phyloP scores from a whole-genome alignment of 2,888 invertebrate species.

The Parasteatoda lunata region DNA sequence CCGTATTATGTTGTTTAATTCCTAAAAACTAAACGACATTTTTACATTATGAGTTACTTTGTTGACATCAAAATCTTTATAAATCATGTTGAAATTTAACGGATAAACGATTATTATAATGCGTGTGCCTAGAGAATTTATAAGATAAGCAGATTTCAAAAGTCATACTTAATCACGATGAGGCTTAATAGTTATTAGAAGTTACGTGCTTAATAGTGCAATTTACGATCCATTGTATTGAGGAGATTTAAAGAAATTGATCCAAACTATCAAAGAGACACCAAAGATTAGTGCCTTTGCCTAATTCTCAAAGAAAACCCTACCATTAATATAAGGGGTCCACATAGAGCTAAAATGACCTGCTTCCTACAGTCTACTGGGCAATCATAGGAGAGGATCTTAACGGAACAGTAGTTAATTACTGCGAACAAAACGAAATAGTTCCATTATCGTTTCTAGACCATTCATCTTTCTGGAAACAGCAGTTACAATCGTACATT shows the following conservation, averaged over 20 bases:
- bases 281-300: not conserved
- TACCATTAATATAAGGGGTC: not conserved
- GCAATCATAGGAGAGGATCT: conserved; percentile 2
- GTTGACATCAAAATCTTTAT: too few relatives aligned
- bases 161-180: too few relatives aligned
- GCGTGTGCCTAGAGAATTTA: too few relatives aligned
- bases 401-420: conserved; percentile 5
- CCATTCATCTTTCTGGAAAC: conserved; percentile 25
- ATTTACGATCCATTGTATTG: too few relatives aligned
- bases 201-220: too few relatives aligned
- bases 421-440: conserved; percentile 1
- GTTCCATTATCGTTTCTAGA: conserved; percentile 14
- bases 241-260: not conserved
- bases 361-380: conserved; percentile 1
- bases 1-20: too few relatives aligned
- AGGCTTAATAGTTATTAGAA: too few relatives aligned
- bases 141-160: too few relatives aligned
- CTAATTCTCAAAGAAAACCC: not conserved
- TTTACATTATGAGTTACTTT: too few relatives aligned
- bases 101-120: too few relatives aligned
- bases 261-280: not conserved
- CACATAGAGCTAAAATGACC: not conserved
- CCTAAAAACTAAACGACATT: too few relatives aligned
- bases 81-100: too few relatives aligned
- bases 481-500: conserved; percentile 14